Evolutionary conservation across 2,113 vertebrate genomes (phyloP).

Genomic region (mouse (Mus musculus)): GRCm39 chr5:147182001-147182500

Average conservation of each 20-base stretch:
- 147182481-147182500: background rate
- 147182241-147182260: background rate
- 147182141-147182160: background rate
- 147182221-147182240: background rate
- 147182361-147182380: background rate
- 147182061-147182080: background rate
- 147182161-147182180: conserved; percentile 29
- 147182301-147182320: background rate
- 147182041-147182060: background rate
- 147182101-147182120: background rate
- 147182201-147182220: background rate
- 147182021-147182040: background rate
- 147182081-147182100: background rate
- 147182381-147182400: background rate
- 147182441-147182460: background rate
- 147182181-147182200: conserved; percentile 17
- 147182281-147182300: background rate
- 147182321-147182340: background rate
- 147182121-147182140: background rate
- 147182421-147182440: background rate
- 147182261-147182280: background rate
- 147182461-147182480: background rate
- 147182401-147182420: background rate
- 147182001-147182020: background rate
- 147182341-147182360: background rate